A percentile compares a stretch with the other conserved stretches of the same genome.
phyloP scores from a whole-genome alignment of 2,888 invertebrate genomes.

The Hirtodrosophila trivittata region DNA sequence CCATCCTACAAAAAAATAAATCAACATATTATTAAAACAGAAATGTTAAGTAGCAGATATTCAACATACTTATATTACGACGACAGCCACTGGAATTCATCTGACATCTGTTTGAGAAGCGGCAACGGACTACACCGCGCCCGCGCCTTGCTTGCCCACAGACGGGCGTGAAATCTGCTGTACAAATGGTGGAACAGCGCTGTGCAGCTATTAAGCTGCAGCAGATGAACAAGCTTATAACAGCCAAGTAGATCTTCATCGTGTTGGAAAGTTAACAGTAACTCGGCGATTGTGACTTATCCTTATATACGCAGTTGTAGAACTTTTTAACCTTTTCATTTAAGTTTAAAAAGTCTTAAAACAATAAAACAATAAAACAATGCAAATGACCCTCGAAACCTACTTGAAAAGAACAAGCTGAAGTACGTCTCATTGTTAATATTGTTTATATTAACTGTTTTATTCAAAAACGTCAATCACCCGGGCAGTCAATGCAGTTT shows the following conservation, averaged over 20 bases:
- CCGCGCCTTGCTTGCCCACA: conserved; percentile 14
- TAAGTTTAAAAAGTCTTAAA: too few species aligned
- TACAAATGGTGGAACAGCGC: conserved; percentile 17
- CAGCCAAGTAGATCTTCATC: conserved; percentile 30
- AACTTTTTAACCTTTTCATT: too few species aligned
- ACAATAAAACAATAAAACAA: too few species aligned
- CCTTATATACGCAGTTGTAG: too few species aligned
- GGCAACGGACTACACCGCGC: background rate
- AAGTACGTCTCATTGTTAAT: too few species aligned
- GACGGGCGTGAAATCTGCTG: conserved; percentile 10
- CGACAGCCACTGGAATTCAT: background rate
- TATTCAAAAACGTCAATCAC: too few species aligned
- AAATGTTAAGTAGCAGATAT: background rate
- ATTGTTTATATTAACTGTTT: too few species aligned
- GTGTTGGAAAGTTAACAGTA: background rate
- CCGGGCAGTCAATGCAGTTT: too few species aligned
- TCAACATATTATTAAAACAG: background rate
- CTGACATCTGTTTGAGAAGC: background rate
- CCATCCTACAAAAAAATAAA: background rate
- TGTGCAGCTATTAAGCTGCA: conserved; percentile 2
- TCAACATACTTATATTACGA: background rate
- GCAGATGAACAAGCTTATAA: conserved; percentile 30
- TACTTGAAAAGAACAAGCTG: too few species aligned
- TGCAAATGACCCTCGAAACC: too few species aligned
- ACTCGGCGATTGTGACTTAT: too few species aligned